Evolutionary conservation across 2,888 invertebrate species (phyloP).

Genomic region (Mayetiola destructor): DNA sequence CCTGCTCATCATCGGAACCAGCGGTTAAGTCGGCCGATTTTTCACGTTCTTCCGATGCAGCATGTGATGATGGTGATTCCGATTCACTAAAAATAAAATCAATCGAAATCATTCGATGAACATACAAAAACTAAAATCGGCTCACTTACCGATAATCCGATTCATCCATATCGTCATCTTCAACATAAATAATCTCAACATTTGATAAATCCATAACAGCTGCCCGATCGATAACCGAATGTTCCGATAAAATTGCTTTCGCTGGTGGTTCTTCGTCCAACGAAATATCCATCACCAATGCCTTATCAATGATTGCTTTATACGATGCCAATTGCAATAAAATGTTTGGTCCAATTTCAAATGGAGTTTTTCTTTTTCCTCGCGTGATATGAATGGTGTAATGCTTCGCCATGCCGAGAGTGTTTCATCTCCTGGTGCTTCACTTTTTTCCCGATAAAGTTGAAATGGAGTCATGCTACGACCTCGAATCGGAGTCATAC

Average conservation of each 20-base stretch:
- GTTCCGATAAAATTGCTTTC: constrained; percentile 35
- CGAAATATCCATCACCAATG: constrained; percentile 34
- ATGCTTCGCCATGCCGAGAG: constrained; percentile 35
- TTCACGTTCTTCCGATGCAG: not conserved
- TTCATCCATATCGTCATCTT: constrained; percentile 33
- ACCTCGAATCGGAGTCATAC: constrained; percentile 34
- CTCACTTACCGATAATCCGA: constrained; percentile 24
- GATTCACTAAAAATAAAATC: not conserved
- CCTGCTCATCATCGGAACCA: constrained; percentile 13
- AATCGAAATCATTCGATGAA: not conserved
- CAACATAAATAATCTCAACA: constrained; percentile 35
- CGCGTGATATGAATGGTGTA: constrained; percentile 34
- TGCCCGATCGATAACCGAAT: constrained; percentile 36
- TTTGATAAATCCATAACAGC: constrained; percentile 36
- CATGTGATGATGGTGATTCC: not conserved
- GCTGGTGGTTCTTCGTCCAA: constrained; percentile 28
- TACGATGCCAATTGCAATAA: constrained; percentile 31
- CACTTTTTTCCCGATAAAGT: constrained; percentile 24
- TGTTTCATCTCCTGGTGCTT: constrained; percentile 34
- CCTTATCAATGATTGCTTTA: constrained; percentile 34
- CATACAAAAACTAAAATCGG: not conserved
- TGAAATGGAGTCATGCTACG: constrained; percentile 33
- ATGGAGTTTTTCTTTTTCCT: constrained; percentile 35
- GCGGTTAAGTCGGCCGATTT: not conserved
- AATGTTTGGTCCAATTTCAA: constrained; percentile 32